Percentiles rank a stretch among this genome's conserved stretches.
Conservation (phyloP, 2,797 vertebrate species). For the Thripadectes ignobilis region DNA sequence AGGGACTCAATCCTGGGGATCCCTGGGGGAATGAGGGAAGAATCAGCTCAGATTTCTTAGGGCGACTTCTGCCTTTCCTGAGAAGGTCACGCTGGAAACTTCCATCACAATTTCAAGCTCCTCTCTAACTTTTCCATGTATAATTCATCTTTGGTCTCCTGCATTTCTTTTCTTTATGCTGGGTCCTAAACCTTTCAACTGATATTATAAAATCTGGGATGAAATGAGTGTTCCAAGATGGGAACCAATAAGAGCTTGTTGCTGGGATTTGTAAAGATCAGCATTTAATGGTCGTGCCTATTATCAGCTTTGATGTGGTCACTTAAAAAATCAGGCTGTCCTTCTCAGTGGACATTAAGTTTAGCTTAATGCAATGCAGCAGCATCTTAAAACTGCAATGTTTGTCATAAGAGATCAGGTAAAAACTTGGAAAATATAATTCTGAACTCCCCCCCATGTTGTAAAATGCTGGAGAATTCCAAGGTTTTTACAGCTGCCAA, state of each 20-base stretch:
- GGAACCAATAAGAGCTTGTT: background rate
- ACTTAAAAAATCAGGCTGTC: background rate
- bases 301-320: background rate
- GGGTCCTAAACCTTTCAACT: slow-evolving; percentile 66
- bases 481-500: background rate
- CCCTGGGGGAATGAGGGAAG: background rate
- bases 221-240: slow-evolving; percentile 18
- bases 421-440: background rate
- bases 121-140: slow-evolving; percentile 48
- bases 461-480: background rate
- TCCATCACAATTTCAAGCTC: slow-evolving; percentile 5
- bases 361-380: background rate
- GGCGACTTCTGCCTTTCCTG: background rate
- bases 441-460: background rate
- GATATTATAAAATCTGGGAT: slow-evolving; percentile 45
- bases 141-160: slow-evolving; percentile 65
- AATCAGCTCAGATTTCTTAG: slow-evolving; percentile 25
- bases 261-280: slow-evolving; percentile 41
- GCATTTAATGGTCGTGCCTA: background rate
- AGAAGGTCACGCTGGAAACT: slow-evolving; percentile 56
- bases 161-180: slow-evolving; percentile 54
- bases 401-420: background rate
- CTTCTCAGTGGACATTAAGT: background rate
- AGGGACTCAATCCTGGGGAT: background rate
- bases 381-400: background rate